Percentiles rank a stretch among this genome's conserved stretches.
Evolutionary conservation across 2,113 vertebrate genomes (phyloP).

Genomic region (Chascanopsetta lugubris): DNA sequence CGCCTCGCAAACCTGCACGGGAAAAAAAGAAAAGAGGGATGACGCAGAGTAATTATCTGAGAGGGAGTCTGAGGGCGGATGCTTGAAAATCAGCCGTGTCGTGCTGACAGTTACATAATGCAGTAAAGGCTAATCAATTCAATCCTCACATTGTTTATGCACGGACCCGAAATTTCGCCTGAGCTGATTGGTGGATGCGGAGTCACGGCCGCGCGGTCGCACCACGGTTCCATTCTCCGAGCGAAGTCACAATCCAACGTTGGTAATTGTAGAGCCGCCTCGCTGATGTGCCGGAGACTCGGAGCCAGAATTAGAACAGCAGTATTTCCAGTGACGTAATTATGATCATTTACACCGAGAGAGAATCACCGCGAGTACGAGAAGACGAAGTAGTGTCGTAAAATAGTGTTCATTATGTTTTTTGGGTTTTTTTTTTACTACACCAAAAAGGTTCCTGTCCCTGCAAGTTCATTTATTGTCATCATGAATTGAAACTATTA

Average conservation of each 20-base stretch:
- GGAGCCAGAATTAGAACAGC: too few species aligned
- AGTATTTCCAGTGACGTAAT: too few species aligned
- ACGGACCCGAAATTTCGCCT: conserved; percentile 22
- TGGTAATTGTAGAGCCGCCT: neutral
- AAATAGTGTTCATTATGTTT: neutral
- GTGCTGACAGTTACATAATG: conserved; percentile 54
- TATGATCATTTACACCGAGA: neutral
- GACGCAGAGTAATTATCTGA: conserved; percentile 63
- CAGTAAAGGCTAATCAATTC: conserved; percentile 68
- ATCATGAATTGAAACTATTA: conserved; percentile 8
- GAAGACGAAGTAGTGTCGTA: neutral
- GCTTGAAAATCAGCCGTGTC: conserved; percentile 54
- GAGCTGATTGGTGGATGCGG: conserved; percentile 38
- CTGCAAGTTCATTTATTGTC: conserved; percentile 7
- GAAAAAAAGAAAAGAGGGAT: conserved; percentile 46
- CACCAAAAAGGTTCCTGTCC: neutral
- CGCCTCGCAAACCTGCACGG: conserved; percentile 44
- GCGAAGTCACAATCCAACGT: neutral
- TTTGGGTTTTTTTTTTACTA: too few species aligned
- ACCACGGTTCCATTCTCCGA: too few species aligned
- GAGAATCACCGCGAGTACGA: neutral
- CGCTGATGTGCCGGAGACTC: too few species aligned
- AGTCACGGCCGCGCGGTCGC: neutral
- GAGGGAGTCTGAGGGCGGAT: conserved; percentile 54
- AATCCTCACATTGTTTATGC: conserved; percentile 38